Percentiles rank a stretch among this genome's conserved stretches.
Evolutionary conservation across 2,888 invertebrate species (phyloP).

Genomic region (Ctena decussata): DNA sequence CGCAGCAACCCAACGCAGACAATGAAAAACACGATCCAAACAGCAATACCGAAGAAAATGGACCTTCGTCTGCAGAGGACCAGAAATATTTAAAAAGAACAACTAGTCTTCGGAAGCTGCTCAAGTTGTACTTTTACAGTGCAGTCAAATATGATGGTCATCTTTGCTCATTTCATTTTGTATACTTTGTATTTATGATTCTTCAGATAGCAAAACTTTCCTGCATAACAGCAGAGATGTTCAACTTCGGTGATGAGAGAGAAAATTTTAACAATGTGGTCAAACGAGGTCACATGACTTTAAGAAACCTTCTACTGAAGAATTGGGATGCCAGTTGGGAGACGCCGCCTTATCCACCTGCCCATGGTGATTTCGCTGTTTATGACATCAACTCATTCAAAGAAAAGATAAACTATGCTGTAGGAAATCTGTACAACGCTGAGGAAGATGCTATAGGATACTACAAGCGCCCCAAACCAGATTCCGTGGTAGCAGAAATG

Average conservation of each 20-base stretch:
- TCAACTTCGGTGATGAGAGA: conserved; percentile 34
- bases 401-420: conserved; percentile 31
- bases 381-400: conserved; percentile 26
- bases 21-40: not conserved
- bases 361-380: conserved; percentile 45
- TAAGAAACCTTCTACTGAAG: conserved; percentile 26
- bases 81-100: not conserved
- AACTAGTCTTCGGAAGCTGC: not conserved
- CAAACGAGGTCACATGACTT: conserved; percentile 25
- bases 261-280: conserved; percentile 27
- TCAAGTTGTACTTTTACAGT: conserved; percentile 10
- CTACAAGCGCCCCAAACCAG: not conserved
- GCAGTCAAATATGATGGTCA: not conserved
- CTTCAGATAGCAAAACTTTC: conserved; percentile 19
- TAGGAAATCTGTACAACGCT: conserved; percentile 22
- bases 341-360: conserved; percentile 37
- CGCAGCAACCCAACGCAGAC: no score
- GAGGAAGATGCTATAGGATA: conserved; percentile 19
- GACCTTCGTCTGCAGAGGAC: no score
- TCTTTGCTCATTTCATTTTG: conserved; percentile 5
- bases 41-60: no score
- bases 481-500: not conserved
- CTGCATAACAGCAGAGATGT: conserved; percentile 26
- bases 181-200: conserved; percentile 14
- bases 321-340: conserved; percentile 44